These are phyloP conservation scores for Apteryx owenii DNA, from an alignment of 2,113 vertebrate genomes.

Conservation along the genomic window DNA sequence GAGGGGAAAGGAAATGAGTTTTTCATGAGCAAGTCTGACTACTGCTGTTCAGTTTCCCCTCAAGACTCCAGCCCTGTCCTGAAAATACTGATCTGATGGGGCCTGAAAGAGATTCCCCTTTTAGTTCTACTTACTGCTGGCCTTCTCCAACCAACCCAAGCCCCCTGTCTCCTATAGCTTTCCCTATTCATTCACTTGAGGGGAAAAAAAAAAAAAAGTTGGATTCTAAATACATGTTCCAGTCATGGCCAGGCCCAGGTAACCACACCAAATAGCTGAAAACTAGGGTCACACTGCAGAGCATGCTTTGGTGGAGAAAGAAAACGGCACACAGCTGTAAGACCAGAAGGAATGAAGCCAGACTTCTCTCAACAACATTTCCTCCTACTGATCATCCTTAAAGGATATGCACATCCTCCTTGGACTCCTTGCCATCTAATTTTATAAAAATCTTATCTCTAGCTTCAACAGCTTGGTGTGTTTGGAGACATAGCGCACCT, in stretches of 20 bases:
- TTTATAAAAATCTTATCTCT: neutral
- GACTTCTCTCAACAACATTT: neutral
- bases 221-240: neutral
- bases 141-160: neutral
- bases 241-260: neutral
- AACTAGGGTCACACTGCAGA: neutral
- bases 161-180: neutral
- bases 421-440: neutral
- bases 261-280: neutral
- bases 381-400: neutral
- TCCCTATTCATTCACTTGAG: neutral
- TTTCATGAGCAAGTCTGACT: neutral
- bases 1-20: neutral
- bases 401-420: neutral
- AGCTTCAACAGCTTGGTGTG: neutral
- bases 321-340: neutral
- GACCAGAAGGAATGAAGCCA: neutral
- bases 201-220: neutral
- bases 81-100: neutral
- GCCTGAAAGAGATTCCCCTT: neutral
- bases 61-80: neutral
- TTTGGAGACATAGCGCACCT: constrained; percentile 76
- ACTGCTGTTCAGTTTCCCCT: neutral
- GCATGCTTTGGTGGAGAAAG: neutral
- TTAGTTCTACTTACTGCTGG: neutral